A percentile compares a stretch with the other conserved stretches of the same genome.
phyloP scores from a whole-genome alignment of 2,113 vertebrate species.

The Microtus ochrogaster region DNA sequence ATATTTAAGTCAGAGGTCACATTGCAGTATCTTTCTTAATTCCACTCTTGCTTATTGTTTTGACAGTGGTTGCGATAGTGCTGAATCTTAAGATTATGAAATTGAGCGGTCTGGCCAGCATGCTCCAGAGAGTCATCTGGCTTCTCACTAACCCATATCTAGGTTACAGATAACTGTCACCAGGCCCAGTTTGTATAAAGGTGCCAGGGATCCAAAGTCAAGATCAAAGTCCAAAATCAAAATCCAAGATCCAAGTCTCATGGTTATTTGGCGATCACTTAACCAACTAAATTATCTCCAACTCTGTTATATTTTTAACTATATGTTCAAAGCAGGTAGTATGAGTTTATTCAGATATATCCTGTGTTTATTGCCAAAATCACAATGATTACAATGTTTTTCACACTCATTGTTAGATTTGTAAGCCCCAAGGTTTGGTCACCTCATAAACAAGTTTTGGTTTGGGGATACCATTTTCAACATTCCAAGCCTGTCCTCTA shows the following conservation, averaged over 20 bases:
- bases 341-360: background rate
- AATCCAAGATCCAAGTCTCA: too few species aligned
- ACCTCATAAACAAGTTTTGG: background rate
- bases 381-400: background rate
- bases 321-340: background rate
- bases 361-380: background rate
- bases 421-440: background rate
- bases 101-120: too few species aligned
- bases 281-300: background rate
- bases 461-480: background rate
- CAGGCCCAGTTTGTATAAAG: background rate
- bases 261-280: too few species aligned
- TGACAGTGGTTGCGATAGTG: accelerated
- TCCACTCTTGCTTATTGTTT: too few species aligned
- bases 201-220: too few species aligned
- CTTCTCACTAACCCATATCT: background rate
- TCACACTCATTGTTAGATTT: background rate
- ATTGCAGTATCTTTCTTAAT: background rate
- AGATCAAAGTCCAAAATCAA: too few species aligned
- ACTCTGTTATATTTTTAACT: background rate
- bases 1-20: background rate
- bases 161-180: too few species aligned
- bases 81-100: background rate
- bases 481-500: background rate
- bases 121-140: background rate